A percentile compares a stretch with the other conserved stretches of the same genome.
phyloP scores from a whole-genome alignment of 2,113 vertebrate genomes.

The Ellobius talpinus region DNA sequence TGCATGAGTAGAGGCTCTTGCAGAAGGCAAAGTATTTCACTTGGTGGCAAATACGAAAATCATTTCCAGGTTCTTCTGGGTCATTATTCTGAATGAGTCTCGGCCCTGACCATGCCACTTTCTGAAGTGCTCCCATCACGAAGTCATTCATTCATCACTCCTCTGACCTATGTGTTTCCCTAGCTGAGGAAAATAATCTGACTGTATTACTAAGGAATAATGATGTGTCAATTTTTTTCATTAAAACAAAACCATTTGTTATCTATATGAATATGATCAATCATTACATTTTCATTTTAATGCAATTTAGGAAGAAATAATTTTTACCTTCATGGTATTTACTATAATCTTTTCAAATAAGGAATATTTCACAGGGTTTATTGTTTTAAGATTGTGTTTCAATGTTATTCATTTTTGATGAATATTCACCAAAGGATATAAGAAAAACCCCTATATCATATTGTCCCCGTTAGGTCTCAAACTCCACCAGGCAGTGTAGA shows the following conservation, averaged over 20 bases:
- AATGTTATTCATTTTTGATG: constrained; percentile 21
- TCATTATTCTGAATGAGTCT: constrained; percentile 38
- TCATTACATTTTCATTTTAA: constrained; percentile 43
- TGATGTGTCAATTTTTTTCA: constrained; percentile 65
- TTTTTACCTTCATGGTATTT: constrained; percentile 36
- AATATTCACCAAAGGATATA: neutral
- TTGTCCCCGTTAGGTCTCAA: neutral
- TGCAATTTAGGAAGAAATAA: constrained; percentile 29
- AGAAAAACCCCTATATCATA: neutral
- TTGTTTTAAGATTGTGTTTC: neutral
- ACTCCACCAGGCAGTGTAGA: neutral
- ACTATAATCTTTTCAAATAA: neutral
- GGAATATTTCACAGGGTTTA: neutral
- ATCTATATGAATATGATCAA: constrained; percentile 58
- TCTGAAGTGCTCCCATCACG: constrained; percentile 10
- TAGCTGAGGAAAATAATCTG: constrained; percentile 47
- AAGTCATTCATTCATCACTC: constrained; percentile 30
- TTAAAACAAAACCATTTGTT: constrained; percentile 69
- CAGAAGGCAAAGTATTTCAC: constrained; percentile 5
- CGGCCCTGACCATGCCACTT: neutral
- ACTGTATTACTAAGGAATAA: constrained; percentile 58
- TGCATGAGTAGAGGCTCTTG: neutral
- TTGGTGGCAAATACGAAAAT: constrained; percentile 1
- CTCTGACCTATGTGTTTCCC: neutral
- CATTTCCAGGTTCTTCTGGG: constrained; percentile 30